Base-by-base conservation (phyloP, 1,140 invertebrate genomes). In the Trachelipus rathkii region DNA sequence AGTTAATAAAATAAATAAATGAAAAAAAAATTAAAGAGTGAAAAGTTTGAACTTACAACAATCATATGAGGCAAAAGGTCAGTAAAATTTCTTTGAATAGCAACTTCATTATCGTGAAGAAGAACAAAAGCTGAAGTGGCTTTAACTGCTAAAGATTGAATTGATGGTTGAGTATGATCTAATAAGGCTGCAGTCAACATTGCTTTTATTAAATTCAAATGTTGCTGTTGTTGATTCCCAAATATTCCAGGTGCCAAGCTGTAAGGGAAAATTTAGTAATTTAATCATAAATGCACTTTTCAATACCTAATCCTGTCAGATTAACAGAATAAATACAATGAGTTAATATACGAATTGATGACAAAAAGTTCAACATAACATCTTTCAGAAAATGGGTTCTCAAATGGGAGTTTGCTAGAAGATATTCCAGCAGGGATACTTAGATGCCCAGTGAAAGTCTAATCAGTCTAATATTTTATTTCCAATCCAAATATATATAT, bases 211-310 rank as follows among this genome's bases (percentile, higher is more conserved):
- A 97, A 88, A 84, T 95, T 90, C 45, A 98, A 85, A 85, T 98
- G 96, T 83, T 94, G 91, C 73, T 89, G 87, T 85, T 98, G 95
- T 84, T 97, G 93, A 84, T 96, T 96, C 33, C 96, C 97, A 89
- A 99, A 99, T 44, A 98, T 92, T 60, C 95, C 93, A 75, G 97
- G 97, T 21, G 98, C 94, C 83, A 92, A 91, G 78, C 93, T 95
- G 84, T 71, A 85, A 82, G 79, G 81, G 78, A 75, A 69, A 82
- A 81, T 71, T 74, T 44, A 79, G 53, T 24, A 66, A 77, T 46
- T 82, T 77, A 33, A 33, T 33, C 6, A 6, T 33, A 33, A 33
- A 33, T n/a, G n/a, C n/a, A n/a, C n/a, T n/a, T n/a, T n/a, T n/a
- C n/a, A n/a, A n/a, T n/a, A n/a, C n/a, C n/a, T n/a, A n/a, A n/a